phyloP scores from a whole-genome alignment of 1,140 invertebrate species.

The Drosophila ercepeae region DNA sequence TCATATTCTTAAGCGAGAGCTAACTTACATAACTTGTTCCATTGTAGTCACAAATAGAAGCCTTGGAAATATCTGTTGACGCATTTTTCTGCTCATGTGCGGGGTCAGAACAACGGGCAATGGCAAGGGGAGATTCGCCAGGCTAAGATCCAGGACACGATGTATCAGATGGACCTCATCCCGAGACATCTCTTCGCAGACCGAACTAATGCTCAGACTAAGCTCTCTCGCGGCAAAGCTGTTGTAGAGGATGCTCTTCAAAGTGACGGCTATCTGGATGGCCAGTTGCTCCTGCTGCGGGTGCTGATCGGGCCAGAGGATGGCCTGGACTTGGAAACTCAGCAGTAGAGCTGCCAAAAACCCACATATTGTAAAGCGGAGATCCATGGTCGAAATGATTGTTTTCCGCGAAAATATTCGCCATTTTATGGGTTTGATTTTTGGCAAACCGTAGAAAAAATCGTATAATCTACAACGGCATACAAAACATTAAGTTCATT shows the following conservation, averaged over 20 bases:
- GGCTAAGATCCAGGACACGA: constrained; percentile 5
- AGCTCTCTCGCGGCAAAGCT: constrained; percentile 27
- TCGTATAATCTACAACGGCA: neutral
- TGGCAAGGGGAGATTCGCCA: neutral
- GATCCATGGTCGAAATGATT: constrained; percentile 10
- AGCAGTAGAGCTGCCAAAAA: neutral
- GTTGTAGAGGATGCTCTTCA: constrained; percentile 29
- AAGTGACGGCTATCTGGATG: neutral
- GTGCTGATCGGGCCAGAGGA: constrained; percentile 5
- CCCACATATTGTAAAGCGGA: neutral
- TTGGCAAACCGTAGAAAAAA: neutral
- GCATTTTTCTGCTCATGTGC: neutral
- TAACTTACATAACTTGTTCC: constrained; percentile 18
- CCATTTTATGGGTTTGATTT: constrained; percentile 14
- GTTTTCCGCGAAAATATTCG: neutral
- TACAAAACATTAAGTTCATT: neutral
- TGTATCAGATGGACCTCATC: constrained; percentile 6
- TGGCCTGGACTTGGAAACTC: neutral
- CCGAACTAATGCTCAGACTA: constrained; percentile 38
- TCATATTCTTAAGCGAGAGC: neutral
- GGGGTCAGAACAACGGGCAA: constrained; percentile 41
- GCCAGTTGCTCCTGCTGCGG: neutral
- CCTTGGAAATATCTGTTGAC: neutral
- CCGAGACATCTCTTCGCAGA: constrained; percentile 29
- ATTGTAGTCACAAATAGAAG: constrained; percentile 42